phyloP scores from a whole-genome alignment of 1,140 invertebrate species.

The Rhagoletis zephyria region DNA sequence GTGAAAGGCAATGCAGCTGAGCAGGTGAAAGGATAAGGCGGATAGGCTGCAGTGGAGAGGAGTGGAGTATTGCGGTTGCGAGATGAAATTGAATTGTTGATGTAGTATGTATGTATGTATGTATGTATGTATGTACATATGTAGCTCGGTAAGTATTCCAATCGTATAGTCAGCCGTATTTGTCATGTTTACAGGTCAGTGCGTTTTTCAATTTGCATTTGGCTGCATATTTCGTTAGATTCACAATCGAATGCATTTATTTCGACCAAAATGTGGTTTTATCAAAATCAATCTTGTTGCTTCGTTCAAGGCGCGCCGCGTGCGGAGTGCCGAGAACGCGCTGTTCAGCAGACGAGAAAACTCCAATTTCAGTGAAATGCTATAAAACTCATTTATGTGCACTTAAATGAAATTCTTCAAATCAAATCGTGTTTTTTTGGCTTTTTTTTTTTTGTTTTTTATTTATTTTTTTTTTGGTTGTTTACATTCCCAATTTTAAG shows the following conservation, averaged over 20 bases:
- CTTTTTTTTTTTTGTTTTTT: too few relatives aligned
- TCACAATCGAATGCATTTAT: conserved; percentile 48
- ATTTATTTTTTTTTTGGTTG: not conserved
- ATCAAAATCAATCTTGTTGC: conserved; percentile 37
- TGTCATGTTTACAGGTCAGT: conserved; percentile 51
- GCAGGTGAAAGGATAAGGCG: not conserved
- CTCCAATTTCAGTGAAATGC: not conserved
- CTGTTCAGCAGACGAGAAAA: not conserved
- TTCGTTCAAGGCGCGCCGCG: not conserved
- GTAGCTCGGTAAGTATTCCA: not conserved
- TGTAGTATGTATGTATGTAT: not conserved
- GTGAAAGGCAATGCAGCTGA: not conserved
- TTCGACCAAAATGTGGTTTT: conserved; percentile 32
- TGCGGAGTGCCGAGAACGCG: not conserved
- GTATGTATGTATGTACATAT: not conserved
- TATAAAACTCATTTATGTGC: conserved; percentile 11
- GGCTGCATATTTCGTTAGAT: conserved; percentile 24
- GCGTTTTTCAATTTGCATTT: conserved; percentile 49
- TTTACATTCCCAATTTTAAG: conserved; percentile 30
- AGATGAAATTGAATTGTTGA: conserved; percentile 9
- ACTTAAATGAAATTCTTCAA: conserved; percentile 10
- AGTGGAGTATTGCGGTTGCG: conserved; percentile 1
- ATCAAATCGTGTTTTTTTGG: not conserved
- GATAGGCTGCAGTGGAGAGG: too few relatives aligned
- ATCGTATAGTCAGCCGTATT: conserved; percentile 21